Base-by-base conservation (phyloP, 2,797 vertebrate genomes). In the Brotula barbata region DNA sequence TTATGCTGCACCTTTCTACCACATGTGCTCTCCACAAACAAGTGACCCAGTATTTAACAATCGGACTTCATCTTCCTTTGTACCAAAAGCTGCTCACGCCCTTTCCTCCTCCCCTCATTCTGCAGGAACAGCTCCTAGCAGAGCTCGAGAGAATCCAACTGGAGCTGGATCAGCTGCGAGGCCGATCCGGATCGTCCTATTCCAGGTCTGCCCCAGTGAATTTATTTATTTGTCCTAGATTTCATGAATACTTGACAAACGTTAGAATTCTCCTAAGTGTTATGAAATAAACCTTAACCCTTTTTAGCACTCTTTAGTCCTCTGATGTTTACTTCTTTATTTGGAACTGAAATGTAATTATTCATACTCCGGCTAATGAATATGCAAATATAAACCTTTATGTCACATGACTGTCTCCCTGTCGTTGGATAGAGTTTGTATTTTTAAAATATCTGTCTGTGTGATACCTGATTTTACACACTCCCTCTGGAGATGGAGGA, bases 81-180 rank as follows among this genome's bases (percentile, higher is more conserved):
- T 2, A 48, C 37, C 39, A 22, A 31, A 28, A 28, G 15, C 8
- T 21, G 16, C 44, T 64, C n/a, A 46, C 16, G 31, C 6, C 20
- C 13, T 44, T 53, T 50, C 68, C n/a, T 45, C 36, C 11, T 73
- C 8, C 60, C 17, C 20, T 25, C 44, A 47, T 61, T 25, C 41
- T 64, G 0, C 55, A 96, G 95, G 95, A 96, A 81, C 95, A 96
- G 75, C 91, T 97, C 20, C 87, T 97, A 54, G 89, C 94, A 0
- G 95, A 97, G 86, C 89, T 96, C 90, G 95, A 97, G 65, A 86
- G 95, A 37, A 92, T 95, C 87, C 95, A 97, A 72, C 79, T 95
- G 87, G 95, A 97, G 79, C 90, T 97, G 44, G 95, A 97, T 72
- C 95, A 97, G 85, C 87, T 96, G 12, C 90, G 93, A 61, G 94